phyloP scores from a whole-genome alignment of 1,140 invertebrate genomes.

The Sesamia nonagrioides region DNA sequence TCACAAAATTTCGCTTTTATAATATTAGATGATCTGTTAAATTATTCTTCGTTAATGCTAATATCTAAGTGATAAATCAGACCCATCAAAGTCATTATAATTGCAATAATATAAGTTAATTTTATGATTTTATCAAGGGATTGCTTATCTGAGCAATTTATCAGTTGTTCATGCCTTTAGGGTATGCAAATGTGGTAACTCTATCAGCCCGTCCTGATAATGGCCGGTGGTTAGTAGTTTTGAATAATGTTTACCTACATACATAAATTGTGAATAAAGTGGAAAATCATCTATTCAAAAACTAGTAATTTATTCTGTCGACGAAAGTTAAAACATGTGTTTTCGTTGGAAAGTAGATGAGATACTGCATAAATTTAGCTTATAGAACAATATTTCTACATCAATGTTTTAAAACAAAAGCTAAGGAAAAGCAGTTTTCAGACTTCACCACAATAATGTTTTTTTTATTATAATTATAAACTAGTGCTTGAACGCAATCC shows the following conservation, averaged over 20 bases:
- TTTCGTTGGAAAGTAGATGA: not conserved
- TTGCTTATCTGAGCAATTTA: slow-evolving; percentile 9
- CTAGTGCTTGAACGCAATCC: too few relatives aligned
- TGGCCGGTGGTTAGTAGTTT: not conserved
- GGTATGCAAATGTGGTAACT: not conserved
- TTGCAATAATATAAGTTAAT: not conserved
- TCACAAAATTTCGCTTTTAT: too few relatives aligned
- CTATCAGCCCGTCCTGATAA: not conserved
- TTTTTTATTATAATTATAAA: too few relatives aligned
- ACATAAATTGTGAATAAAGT: slow-evolving; percentile 8
- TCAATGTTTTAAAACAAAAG: too few relatives aligned
- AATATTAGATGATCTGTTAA: not conserved
- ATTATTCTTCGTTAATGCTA: not conserved
- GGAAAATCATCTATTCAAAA: not conserved
- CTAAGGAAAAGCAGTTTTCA: too few relatives aligned
- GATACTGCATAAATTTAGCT: too few relatives aligned
- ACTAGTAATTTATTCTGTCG: not conserved
- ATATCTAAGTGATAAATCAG: not conserved
- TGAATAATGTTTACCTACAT: slow-evolving; percentile 22
- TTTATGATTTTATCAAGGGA: slow-evolving; percentile 28
- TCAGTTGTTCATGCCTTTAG: not conserved
- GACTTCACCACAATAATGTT: too few relatives aligned
- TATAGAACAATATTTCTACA: too few relatives aligned
- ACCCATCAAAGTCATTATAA: slow-evolving; percentile 10
- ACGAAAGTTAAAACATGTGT: not conserved